A percentile compares a stretch with the other conserved stretches of the same genome.
Evolutionary conservation across 64 coral and sea anemone species (phyloP).

Genomic region (Dendrophyllia cribrosa): DNA sequence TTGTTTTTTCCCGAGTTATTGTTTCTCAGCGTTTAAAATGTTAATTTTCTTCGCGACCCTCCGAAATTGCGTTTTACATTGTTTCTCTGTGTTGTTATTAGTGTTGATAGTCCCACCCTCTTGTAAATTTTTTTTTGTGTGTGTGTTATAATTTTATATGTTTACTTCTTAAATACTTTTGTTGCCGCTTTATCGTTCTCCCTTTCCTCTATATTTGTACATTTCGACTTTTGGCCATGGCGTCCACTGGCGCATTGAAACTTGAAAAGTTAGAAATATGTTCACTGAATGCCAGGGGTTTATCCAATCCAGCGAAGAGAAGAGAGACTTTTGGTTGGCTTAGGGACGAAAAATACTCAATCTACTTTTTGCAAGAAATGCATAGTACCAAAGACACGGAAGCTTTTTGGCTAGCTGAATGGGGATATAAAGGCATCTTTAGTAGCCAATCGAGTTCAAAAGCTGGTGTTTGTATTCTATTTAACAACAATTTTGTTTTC

Average conservation of each 20-base stretch:
- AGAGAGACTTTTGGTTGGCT: constrained; percentile 22
- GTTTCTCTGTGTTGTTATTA: too few species aligned
- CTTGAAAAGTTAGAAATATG: constrained; percentile 6
- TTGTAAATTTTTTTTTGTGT: too few species aligned
- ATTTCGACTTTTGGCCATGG: neutral
- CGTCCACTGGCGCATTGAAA: neutral
- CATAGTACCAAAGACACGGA: constrained; percentile 42
- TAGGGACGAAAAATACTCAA: constrained; percentile 1
- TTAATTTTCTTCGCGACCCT: too few species aligned
- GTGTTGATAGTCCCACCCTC: too few species aligned
- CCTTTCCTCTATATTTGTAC: neutral
- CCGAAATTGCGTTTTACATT: neutral
- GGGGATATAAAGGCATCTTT: constrained; percentile 21
- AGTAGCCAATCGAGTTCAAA: neutral
- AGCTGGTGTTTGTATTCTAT: constrained; percentile 21
- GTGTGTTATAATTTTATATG: too few species aligned
- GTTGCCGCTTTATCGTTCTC: neutral
- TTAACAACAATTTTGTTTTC: constrained; percentile 41
- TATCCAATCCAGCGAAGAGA: neutral
- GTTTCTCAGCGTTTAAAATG: too few species aligned
- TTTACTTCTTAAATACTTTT: too few species aligned
- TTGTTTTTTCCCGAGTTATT: too few species aligned
- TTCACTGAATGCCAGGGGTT: constrained; percentile 34
- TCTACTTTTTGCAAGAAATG: too few species aligned
- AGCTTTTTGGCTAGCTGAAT: constrained; percentile 26